A percentile compares a stretch with the other conserved stretches of the same genome.
These are phyloP conservation scores for Lycopodina hypogea DNA, from an alignment of 37 sponge, comb jelly and placozoan species.

Conservation along the genomic window DNA sequence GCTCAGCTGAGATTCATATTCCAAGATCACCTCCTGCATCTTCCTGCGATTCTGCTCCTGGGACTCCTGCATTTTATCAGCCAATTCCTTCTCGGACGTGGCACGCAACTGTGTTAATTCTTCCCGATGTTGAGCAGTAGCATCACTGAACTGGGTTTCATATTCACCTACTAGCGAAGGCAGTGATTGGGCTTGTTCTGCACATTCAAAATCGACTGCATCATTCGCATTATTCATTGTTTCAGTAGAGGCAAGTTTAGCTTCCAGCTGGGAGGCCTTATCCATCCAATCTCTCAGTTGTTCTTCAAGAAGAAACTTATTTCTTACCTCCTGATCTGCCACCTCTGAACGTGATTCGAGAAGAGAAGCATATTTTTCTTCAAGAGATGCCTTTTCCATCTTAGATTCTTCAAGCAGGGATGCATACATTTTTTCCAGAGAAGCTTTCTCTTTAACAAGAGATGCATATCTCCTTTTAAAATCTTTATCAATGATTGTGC, in stretches of 20 bases:
- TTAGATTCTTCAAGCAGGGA: not conserved
- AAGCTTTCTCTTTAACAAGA: not conserved
- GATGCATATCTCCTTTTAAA: too few relatives aligned
- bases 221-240: not conserved
- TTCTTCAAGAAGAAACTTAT: constrained; percentile 23
- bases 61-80: not conserved
- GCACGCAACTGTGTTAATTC: constrained; percentile 1
- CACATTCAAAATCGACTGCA: not conserved
- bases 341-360: constrained; percentile 25
- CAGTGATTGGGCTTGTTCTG: not conserved
- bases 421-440: not conserved
- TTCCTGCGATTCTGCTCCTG: not conserved
- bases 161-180: constrained; percentile 9
- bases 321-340: not conserved
- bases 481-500: not conserved
- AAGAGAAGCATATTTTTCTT: constrained; percentile 24
- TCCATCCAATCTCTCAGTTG: constrained; percentile 40
- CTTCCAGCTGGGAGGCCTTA: constrained; percentile 49
- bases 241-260: constrained; percentile 9
- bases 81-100: constrained; percentile 6
- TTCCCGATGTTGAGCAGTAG: not conserved
- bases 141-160: not conserved
- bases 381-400: not conserved
- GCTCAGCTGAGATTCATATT: constrained; percentile 29
- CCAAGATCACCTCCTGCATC: constrained; percentile 3